These are phyloP conservation scores for Drosophila subpulchrella DNA, from an alignment of 1,140 invertebrate genomes.

Conservation along the genomic window DNA sequence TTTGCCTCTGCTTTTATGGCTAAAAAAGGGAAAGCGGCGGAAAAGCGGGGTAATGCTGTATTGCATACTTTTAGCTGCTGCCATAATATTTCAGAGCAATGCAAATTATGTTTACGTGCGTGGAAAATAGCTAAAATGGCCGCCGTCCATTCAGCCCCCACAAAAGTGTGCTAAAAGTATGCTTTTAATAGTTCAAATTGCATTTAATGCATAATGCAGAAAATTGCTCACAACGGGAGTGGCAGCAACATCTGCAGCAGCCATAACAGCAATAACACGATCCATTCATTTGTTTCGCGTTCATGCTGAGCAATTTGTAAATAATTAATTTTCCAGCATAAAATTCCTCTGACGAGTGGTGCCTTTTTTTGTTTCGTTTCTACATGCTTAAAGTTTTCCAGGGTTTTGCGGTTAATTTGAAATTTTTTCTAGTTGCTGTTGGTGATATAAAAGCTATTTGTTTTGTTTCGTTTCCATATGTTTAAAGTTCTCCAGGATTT, in stretches of 20 bases:
- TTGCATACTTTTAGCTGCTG: constrained; percentile 65
- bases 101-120: constrained; percentile 71
- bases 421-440: constrained; percentile 8
- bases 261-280: constrained; percentile 30
- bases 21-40: constrained; percentile 1
- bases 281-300: constrained; percentile 38
- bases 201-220: constrained; percentile 67
- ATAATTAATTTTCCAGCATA: constrained; percentile 43
- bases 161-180: constrained; percentile 46
- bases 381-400: neutral
- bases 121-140: constrained; percentile 44
- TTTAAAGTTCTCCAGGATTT: neutral
- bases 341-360: constrained; percentile 16
- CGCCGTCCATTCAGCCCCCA: constrained; percentile 10
- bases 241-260: constrained; percentile 21
- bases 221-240: constrained; percentile 39
- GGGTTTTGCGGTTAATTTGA: neutral
- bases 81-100: constrained; percentile 69
- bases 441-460: neutral
- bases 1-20: constrained; percentile 11
- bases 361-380: neutral
- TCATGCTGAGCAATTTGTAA: constrained; percentile 52
- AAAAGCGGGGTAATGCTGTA: constrained; percentile 35
- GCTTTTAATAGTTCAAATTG: constrained; percentile 74
- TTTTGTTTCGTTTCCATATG: neutral